Percentiles rank a stretch among this genome's conserved stretches.
phyloP scores from a whole-genome alignment of 2,113 vertebrate genomes.

The Glaucomys volans region DNA sequence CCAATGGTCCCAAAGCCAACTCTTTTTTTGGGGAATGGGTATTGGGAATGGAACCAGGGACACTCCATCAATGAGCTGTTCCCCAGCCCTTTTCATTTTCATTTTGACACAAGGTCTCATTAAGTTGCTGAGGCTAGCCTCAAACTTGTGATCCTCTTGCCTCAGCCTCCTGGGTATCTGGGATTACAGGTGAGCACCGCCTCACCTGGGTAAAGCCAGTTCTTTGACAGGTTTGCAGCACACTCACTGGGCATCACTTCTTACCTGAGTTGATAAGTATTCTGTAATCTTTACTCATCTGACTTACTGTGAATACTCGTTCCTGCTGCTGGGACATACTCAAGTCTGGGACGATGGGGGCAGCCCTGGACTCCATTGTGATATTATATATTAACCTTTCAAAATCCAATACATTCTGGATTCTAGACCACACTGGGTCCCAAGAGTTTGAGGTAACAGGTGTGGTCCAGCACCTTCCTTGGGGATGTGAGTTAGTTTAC shows the following conservation, averaged over 20 bases:
- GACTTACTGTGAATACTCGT: background rate
- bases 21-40: background rate
- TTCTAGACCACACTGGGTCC: background rate
- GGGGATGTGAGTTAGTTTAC: background rate
- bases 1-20: background rate
- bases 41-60: no score
- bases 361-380: fast-evolving
- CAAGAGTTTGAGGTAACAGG: background rate
- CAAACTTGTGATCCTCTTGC: no score
- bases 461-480: background rate
- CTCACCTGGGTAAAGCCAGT: no score
- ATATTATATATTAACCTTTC: background rate
- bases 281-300: background rate
- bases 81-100: no score
- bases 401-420: background rate
- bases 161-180: no score
- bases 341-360: fast-evolving
- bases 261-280: fast-evolving
- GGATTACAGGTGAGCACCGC: no score
- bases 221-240: background rate
- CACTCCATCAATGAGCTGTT: no score
- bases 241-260: background rate
- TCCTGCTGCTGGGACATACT: background rate
- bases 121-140: no score
- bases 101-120: no score